Evolutionary conservation across 2,888 invertebrate genomes (phyloP).

Genomic region (Glaucopsyche alexis): DNA sequence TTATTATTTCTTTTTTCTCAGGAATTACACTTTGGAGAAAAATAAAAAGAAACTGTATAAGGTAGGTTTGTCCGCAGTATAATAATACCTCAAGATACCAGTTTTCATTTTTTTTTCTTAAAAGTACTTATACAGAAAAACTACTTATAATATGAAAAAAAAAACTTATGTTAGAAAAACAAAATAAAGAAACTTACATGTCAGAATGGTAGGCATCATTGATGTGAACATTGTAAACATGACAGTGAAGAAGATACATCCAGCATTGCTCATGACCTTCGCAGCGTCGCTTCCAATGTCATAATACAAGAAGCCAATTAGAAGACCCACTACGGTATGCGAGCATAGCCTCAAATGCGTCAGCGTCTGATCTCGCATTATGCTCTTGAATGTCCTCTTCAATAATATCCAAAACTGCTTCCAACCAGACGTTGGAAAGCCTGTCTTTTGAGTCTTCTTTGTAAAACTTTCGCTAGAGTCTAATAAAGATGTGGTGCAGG

Average conservation of each 20-base stretch:
- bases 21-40: not conserved
- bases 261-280: slow-evolving; percentile 96
- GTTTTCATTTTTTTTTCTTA: no score
- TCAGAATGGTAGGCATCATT: slow-evolving; percentile 98
- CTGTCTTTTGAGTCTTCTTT: slow-evolving; percentile 82
- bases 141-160: no score
- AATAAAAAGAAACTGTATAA: not conserved
- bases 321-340: slow-evolving; percentile 92
- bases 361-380: slow-evolving; percentile 91
- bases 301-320: slow-evolving; percentile 96
- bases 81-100: no score
- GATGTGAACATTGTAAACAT: slow-evolving; percentile 98
- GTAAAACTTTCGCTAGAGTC: slow-evolving; percentile 87
- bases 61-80: no score
- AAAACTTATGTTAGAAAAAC: not conserved
- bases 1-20: not conserved
- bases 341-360: slow-evolving; percentile 93
- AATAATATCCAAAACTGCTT: slow-evolving; percentile 93
- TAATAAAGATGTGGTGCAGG: slow-evolving; percentile 85
- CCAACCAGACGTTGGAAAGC: slow-evolving; percentile 90
- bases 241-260: slow-evolving; percentile 97
- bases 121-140: no score
- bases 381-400: slow-evolving; percentile 90
- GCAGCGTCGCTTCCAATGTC: slow-evolving; percentile 96
- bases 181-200: slow-evolving; percentile 85